phyloP scores from a whole-genome alignment of 2,797 vertebrate species.

The Hirundo rustica region DNA sequence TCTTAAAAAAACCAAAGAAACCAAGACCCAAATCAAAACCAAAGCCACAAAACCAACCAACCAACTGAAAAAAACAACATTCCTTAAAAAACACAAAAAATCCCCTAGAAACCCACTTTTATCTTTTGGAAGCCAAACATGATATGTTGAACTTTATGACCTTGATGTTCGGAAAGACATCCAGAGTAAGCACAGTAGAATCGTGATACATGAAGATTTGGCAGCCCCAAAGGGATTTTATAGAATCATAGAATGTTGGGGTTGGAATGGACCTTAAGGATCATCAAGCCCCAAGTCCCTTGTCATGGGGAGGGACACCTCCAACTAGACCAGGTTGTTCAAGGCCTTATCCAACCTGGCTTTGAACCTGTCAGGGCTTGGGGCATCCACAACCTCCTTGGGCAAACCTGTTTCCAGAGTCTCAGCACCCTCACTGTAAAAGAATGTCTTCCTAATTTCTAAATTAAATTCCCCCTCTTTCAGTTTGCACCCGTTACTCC shows the following conservation, averaged over 20 bases:
- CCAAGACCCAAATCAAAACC: not conserved
- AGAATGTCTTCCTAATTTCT: not conserved
- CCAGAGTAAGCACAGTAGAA: not conserved
- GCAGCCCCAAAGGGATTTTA: not conserved
- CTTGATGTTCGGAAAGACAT: not conserved
- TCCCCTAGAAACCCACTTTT: not conserved
- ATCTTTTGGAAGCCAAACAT: not conserved
- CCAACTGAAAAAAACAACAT: accelerated
- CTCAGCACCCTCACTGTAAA: not conserved
- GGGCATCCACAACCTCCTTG: not conserved
- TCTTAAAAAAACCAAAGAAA: not conserved
- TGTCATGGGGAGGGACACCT: no score
- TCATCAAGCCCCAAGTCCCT: not conserved
- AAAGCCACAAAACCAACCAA: not conserved
- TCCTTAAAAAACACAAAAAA: not conserved
- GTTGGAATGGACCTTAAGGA: not conserved
- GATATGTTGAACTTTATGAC: not conserved
- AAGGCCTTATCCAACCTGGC: not conserved
- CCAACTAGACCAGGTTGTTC: not conserved
- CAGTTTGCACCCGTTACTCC: not conserved
- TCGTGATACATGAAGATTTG: not conserved
- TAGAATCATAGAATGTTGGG: no score
- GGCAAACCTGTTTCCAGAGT: not conserved
- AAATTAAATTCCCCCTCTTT: not conserved
- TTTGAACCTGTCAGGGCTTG: not conserved